Evolutionary conservation across 2,888 invertebrate genomes (phyloP).

Genomic region (Lottia gigantea): DNA sequence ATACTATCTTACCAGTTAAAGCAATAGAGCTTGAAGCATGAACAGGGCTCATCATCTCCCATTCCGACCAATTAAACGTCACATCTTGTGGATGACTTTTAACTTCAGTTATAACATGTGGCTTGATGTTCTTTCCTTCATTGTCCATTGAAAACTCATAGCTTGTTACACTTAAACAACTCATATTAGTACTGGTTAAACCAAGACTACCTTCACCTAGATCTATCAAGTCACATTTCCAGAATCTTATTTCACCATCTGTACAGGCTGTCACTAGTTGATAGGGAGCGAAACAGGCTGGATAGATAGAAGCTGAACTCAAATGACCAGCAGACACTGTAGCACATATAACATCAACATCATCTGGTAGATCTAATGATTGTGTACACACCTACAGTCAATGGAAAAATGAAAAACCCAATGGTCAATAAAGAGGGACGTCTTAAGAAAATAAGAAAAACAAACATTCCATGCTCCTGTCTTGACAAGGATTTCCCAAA

Average conservation of each 20-base stretch:
- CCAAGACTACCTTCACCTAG: conserved; percentile 5
- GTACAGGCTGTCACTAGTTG: conserved; percentile 95
- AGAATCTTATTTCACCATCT: conserved; percentile 81
- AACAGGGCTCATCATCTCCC: conserved; percentile 82
- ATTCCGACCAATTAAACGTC: conserved; percentile 83
- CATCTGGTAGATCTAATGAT: conserved; percentile 85
- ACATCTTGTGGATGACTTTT: conserved; percentile 26
- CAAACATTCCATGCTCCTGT: too few relatives aligned
- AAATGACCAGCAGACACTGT: conserved; percentile 96
- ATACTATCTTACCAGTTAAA: conserved; percentile 75
- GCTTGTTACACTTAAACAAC: conserved; percentile 32
- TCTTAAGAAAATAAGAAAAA: too few relatives aligned
- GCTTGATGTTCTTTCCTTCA: conserved; percentile 34
- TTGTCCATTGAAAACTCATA: conserved; percentile 45
- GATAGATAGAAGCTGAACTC: conserved; percentile 97
- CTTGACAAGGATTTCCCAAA: too few relatives aligned
- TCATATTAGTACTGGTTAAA: conserved; percentile 18
- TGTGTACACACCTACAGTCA: conserved; percentile 84
- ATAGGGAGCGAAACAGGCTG: conserved; percentile 98
- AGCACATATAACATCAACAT: conserved; percentile 92
- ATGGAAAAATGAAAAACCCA: neutral
- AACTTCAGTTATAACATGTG: conserved; percentile 20
- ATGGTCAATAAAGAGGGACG: neutral
- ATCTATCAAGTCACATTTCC: conserved; percentile 58
- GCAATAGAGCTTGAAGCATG: conserved; percentile 76